These are phyloP conservation scores for Oreortyx pictus DNA, from an alignment of 2,797 vertebrate genomes.

Conservation along the genomic window DNA sequence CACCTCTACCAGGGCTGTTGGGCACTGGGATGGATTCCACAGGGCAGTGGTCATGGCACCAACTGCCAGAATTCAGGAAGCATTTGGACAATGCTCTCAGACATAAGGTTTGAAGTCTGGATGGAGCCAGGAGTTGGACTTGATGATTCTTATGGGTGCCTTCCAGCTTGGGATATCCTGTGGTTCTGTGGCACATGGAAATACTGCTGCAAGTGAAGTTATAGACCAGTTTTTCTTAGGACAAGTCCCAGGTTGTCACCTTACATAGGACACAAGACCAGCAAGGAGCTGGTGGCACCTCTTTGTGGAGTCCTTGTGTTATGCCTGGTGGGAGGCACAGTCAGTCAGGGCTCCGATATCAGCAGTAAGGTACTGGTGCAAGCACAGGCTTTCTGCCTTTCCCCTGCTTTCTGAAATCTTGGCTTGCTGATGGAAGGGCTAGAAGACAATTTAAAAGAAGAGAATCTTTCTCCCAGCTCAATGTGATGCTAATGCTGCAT, in stretches of 20 bases:
- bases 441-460: neutral
- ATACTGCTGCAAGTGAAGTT: neutral
- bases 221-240: neutral
- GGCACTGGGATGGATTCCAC: too few species aligned
- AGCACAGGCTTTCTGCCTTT: neutral
- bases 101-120: neutral
- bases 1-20: too few species aligned
- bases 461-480: neutral
- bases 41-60: neutral
- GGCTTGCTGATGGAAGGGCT: neutral
- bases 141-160: neutral
- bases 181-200: neutral
- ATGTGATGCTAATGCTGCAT: neutral
- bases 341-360: neutral
- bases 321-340: accelerated
- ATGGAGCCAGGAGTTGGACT: neutral
- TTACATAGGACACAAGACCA: neutral
- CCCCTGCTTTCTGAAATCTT: neutral
- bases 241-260: neutral
- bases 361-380: neutral
- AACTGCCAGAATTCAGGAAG: neutral
- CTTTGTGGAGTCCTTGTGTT: neutral
- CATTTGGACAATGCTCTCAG: neutral
- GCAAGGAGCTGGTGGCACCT: neutral
- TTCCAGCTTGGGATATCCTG: neutral